Conservation (phyloP, 2,113 vertebrate genomes). For the Ursus arctos region DNA sequence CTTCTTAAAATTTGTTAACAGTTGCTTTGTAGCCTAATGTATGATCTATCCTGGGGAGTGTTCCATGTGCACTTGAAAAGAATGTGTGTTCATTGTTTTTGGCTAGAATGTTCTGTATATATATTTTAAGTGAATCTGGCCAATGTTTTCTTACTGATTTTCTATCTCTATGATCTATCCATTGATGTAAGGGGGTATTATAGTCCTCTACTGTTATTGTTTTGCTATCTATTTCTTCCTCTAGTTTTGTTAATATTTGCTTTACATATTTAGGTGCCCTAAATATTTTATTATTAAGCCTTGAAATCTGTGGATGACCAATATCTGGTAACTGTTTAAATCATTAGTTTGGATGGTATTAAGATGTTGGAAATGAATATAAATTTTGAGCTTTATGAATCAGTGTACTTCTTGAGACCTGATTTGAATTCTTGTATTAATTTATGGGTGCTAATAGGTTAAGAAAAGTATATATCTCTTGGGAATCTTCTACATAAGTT, state of each 20-base stretch:
- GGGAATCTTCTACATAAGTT: background rate
- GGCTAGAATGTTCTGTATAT: background rate
- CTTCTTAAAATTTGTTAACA: background rate
- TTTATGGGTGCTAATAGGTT: background rate
- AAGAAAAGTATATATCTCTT: background rate
- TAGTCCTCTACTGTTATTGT: too few relatives aligned
- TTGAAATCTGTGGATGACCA: background rate
- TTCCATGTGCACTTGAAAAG: background rate
- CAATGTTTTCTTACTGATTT: background rate
- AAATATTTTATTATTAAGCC: background rate
- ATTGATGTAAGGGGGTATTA: background rate
- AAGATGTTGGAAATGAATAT: background rate
- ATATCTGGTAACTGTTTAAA: background rate
- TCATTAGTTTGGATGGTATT: background rate
- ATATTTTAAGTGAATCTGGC: background rate
- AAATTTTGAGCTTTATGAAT: background rate
- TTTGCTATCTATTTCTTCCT: background rate
- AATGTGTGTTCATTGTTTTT: background rate
- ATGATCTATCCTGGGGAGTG: background rate
- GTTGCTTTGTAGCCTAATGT: background rate
- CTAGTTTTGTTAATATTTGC: background rate
- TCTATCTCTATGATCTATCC: background rate
- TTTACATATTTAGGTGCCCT: background rate
- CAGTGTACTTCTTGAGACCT: background rate
- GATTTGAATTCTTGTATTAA: background rate